These are phyloP conservation scores for Eucera pruinosa DNA, from an alignment of 2,888 invertebrate species.

Conservation along the genomic window DNA sequence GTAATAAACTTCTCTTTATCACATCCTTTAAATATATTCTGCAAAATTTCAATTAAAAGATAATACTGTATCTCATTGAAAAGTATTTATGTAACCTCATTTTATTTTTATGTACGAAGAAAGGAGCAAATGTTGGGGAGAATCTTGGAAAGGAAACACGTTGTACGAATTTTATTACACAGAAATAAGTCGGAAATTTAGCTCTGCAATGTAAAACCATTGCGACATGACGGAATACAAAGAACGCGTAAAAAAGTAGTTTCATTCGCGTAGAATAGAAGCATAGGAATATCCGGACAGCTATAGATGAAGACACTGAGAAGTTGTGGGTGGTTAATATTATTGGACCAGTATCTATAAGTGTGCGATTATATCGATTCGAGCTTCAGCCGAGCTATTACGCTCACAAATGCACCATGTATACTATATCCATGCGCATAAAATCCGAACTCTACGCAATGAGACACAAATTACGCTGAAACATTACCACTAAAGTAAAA, in stretches of 20 bases:
- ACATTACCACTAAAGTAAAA: too few relatives aligned
- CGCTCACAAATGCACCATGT: background rate
- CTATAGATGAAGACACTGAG: constrained; percentile 12
- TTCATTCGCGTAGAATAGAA: background rate
- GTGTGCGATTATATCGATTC: constrained; percentile 61
- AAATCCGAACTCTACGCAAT: constrained; percentile 7
- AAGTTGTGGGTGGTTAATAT: constrained; percentile 44
- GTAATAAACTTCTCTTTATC: too few relatives aligned
- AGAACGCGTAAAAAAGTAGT: background rate
- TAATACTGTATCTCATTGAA: too few relatives aligned
- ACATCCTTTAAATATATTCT: too few relatives aligned
- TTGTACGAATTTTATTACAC: background rate
- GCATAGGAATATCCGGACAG: background rate
- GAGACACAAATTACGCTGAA: background rate
- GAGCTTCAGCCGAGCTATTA: constrained; percentile 33
- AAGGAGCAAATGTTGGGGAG: too few relatives aligned
- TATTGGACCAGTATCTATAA: constrained; percentile 58
- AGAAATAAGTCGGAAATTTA: constrained; percentile 1
- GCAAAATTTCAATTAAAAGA: too few relatives aligned
- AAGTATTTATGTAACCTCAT: too few relatives aligned
- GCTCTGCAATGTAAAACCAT: background rate
- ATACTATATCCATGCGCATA: background rate
- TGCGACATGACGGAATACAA: background rate
- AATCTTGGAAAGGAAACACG: background rate
- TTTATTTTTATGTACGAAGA: too few relatives aligned